Evolutionary conservation across 2,797 vertebrate genomes (phyloP).

Genomic region (Neosalanx taihuensis): DNA sequence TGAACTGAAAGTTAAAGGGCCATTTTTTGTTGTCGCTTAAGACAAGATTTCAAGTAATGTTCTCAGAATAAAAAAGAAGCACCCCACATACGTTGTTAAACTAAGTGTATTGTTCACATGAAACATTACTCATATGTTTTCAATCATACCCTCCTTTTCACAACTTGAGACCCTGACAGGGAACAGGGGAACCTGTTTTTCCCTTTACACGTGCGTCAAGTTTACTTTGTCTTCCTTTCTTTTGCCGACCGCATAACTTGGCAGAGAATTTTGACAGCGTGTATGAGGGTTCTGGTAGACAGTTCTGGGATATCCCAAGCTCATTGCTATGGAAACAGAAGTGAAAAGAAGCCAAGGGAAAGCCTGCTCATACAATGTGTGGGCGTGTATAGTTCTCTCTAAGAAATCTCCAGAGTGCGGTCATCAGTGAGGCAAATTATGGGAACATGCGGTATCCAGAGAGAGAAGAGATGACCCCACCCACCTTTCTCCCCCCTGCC

Average conservation of each 20-base stretch:
- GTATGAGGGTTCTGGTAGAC: constrained; percentile 45
- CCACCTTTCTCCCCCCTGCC: constrained; percentile 39
- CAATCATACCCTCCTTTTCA: constrained; percentile 39
- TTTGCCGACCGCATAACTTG: constrained; percentile 34
- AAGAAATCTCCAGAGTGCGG: constrained; percentile 44
- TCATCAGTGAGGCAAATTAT: constrained; percentile 32
- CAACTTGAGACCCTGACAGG: constrained; percentile 28
- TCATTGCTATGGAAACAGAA: constrained; percentile 43
- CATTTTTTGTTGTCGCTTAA: constrained; percentile 7
- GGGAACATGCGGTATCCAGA: constrained; percentile 39
- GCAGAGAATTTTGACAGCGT: constrained; percentile 40
- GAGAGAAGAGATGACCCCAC: constrained; percentile 57
- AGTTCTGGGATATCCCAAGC: constrained; percentile 34
- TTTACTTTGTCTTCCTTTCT: constrained; percentile 21
- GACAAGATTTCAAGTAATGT: constrained; percentile 9
- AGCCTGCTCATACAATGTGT: constrained; percentile 52
- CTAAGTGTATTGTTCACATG: constrained; percentile 26
- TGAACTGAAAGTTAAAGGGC: constrained; percentile 8
- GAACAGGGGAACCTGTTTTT: constrained; percentile 1
- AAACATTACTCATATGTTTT: constrained; percentile 50
- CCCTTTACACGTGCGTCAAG: constrained; percentile 17
- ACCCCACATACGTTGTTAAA: constrained; percentile 11
- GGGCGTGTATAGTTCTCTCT: neutral
- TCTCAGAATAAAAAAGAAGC: constrained; percentile 32
- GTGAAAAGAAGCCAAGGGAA: constrained; percentile 46